These are phyloP conservation scores for Hedya salicella DNA, from an alignment of 2,888 invertebrate genomes.

Conservation along the genomic window DNA sequence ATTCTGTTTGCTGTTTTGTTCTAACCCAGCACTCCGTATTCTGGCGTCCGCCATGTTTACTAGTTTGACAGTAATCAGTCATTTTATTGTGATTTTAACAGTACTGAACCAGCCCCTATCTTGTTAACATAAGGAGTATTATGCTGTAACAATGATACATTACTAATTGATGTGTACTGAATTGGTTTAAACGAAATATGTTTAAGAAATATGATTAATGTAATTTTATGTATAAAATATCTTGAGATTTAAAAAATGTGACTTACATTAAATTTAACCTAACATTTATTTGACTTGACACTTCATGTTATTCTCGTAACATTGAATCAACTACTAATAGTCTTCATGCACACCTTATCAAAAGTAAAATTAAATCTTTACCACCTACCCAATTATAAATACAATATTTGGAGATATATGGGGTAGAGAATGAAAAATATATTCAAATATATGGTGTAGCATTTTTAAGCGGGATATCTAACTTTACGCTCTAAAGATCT, in stretches of 20 bases:
- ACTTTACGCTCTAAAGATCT: too few species aligned
- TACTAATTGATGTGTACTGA: slow-evolving; percentile 21
- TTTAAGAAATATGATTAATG: not conserved
- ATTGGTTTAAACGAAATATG: slow-evolving; percentile 4
- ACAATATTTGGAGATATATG: too few species aligned
- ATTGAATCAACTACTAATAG: too few species aligned
- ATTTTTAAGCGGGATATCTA: too few species aligned
- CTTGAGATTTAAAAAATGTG: not conserved
- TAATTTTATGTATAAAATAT: not conserved
- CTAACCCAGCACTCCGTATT: slow-evolving; percentile 16
- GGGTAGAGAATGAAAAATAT: too few species aligned
- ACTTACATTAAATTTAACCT: too few species aligned
- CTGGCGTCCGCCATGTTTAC: slow-evolving; percentile 26
- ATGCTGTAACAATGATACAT: slow-evolving; percentile 36
- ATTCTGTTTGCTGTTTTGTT: slow-evolving; percentile 51
- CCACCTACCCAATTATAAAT: too few species aligned
- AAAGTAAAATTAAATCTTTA: too few species aligned
- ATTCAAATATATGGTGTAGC: too few species aligned
- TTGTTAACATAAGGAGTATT: slow-evolving; percentile 38
- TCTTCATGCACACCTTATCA: too few species aligned
- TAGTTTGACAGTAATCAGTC: slow-evolving; percentile 30
- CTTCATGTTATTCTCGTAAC: too few species aligned
- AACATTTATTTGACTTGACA: too few species aligned
- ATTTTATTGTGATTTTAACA: slow-evolving; percentile 37
- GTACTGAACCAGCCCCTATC: slow-evolving; percentile 26